Base-by-base conservation (phyloP, 2,888 invertebrate species). In the Parapristionchus giblindavisi region DNA sequence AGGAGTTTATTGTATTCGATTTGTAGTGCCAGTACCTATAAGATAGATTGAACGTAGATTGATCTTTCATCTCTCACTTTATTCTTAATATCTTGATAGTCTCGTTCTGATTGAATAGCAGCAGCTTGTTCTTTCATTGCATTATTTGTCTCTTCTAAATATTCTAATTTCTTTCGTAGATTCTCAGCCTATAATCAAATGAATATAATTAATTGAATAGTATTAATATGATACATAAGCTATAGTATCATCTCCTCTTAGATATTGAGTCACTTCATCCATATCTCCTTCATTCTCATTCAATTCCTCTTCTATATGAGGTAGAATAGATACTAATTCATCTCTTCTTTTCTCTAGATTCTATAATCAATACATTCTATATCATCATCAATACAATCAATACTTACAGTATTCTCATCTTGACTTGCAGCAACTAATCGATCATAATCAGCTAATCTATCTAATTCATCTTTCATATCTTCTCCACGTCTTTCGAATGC, bases 361-460 rank as follows among this genome's bases (percentile, higher is more conserved):
- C 63, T 63, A 24, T 1, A 24, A 40, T 3, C 40, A 2, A 36
- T 27, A 27, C 38, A n/a, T 38, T 0, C 21, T 27, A 58, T 58
- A 3, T 6, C 29, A 58, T 58, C 21, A 36, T 0, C 21, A 40
- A 11, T 48, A 66, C 6, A 6, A 14, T 38, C 21, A 3, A 36
- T 36, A 56, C 54, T 27, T 52, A 70, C 70, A 36, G 24, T 43
- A 38, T 51, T 70, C 52, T 70, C 70, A n/a, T 70, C 54, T 34
- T 70, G 70, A 38, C 36, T 70, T 2, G 52, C 32, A 27, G 24
- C 36, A 21, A 54, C 70, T 54, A 70, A 29, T 54, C 54, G 34
- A 36, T 70, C 29, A 32, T 70, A 70, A 36, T 92, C 91, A 85
- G 93, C 91, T 86, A 93, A 92, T 78, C 91, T 91, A 82, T 92